A percentile compares a stretch with the other conserved stretches of the same genome.
phyloP scores from a whole-genome alignment of 1,140 invertebrate species.

The Drosophila kurseongensis region DNA sequence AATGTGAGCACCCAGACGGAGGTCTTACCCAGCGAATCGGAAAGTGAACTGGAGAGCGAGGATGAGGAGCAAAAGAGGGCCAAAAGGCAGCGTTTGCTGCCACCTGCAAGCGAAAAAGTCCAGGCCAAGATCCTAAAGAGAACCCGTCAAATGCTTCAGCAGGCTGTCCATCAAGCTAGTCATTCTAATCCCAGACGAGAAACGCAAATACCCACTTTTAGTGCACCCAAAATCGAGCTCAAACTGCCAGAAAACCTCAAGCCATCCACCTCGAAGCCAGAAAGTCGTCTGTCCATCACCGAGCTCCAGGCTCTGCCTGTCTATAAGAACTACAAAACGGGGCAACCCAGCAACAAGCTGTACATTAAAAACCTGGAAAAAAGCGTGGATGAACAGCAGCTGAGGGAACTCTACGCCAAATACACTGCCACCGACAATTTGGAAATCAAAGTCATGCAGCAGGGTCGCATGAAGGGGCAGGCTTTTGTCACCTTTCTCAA shows the following conservation, averaged over 20 bases:
- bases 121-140: constrained; percentile 45
- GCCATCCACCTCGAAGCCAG: background rate
- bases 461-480: constrained; percentile 98
- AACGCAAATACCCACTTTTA: background rate
- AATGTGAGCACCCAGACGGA: constrained; percentile 55
- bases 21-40: constrained; percentile 30
- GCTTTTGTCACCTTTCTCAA: constrained; percentile 89
- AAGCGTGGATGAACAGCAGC: constrained; percentile 90
- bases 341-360: constrained; percentile 91
- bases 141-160: constrained; percentile 57
- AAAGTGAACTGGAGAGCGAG: constrained; percentile 89
- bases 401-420: constrained; percentile 91
- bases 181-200: background rate
- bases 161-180: constrained; percentile 14
- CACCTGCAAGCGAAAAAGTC: background rate
- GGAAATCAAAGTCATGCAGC: constrained; percentile 92
- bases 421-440: constrained; percentile 86
- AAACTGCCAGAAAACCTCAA: constrained; percentile 38
- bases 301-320: constrained; percentile 92
- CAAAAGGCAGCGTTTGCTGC: constrained; percentile 86
- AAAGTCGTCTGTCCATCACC: constrained; percentile 87
- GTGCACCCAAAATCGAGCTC: constrained; percentile 48
- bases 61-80: constrained; percentile 7
- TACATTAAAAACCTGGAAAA: constrained; percentile 97
- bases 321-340: constrained; percentile 94